These are phyloP conservation scores for Emberiza fucata DNA, from an alignment of 2,113 vertebrate species.

Conservation along the genomic window DNA sequence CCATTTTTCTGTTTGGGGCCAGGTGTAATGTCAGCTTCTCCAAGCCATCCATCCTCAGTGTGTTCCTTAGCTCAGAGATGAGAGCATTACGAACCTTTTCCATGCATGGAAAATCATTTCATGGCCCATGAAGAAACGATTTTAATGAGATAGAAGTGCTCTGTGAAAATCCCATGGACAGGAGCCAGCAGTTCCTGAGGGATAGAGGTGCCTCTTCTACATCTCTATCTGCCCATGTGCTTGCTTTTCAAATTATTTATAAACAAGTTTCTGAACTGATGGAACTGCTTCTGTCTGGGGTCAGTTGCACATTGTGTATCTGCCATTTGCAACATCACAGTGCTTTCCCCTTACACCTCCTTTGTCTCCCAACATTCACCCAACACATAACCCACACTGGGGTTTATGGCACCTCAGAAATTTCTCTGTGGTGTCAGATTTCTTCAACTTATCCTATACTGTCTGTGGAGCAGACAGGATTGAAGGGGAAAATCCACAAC, in stretches of 20 bases:
- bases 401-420: not conserved
- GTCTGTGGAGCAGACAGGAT: not conserved
- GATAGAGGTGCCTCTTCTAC: not conserved
- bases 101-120: not conserved
- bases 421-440: not conserved
- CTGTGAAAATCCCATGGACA: slow-evolving; percentile 16
- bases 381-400: not conserved
- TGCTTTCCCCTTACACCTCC: not conserved
- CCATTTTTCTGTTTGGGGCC: not conserved
- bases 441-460: not conserved
- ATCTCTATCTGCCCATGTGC: not conserved
- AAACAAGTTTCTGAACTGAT: not conserved
- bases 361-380: not conserved
- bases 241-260: slow-evolving; percentile 9
- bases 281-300: not conserved
- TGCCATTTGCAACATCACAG: not conserved
- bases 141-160: slow-evolving; percentile 37
- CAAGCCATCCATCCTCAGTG: not conserved
- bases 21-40: not conserved
- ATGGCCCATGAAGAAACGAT: slow-evolving; percentile 2
- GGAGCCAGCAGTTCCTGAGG: not conserved
- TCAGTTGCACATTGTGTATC: not conserved
- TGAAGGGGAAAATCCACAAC: not conserved
- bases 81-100: not conserved
- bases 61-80: not conserved